These are phyloP conservation scores for Ceratosolen solmsi DNA, from an alignment of 1,140 invertebrate species.

Conservation along the genomic window DNA sequence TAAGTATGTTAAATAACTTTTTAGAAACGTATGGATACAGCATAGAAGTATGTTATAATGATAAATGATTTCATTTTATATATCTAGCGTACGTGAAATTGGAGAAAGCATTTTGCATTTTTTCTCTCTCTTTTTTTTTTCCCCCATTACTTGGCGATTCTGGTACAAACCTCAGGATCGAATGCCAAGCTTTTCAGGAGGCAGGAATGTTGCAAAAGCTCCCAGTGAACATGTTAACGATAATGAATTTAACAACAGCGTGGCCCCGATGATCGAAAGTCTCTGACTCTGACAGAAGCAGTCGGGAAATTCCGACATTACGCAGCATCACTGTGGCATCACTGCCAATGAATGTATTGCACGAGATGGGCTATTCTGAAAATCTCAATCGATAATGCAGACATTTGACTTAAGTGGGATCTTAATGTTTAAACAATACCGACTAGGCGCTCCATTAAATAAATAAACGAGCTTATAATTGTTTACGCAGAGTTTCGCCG, in stretches of 20 bases:
- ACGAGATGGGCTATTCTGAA: conserved; percentile 13
- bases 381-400: conserved; percentile 35
- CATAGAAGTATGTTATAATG: background rate
- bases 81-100: background rate
- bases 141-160: background rate
- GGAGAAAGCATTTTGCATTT: background rate
- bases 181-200: conserved; percentile 9
- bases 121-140: background rate
- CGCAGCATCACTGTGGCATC: conserved; percentile 51
- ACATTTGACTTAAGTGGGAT: background rate
- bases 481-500: background rate
- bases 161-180: conserved; percentile 10
- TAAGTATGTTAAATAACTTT: background rate
- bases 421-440: conserved; percentile 1
- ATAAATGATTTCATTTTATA: conserved; percentile 26
- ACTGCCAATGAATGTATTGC: conserved; percentile 36
- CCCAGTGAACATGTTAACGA: conserved; percentile 1
- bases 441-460: background rate
- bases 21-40: background rate
- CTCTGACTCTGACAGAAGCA: conserved; percentile 28
- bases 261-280: background rate
- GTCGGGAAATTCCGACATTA: conserved; percentile 46
- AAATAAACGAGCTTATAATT: background rate
- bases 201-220: background rate
- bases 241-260: background rate